Evolutionary conservation across 2,113 vertebrate genomes (phyloP).

Genomic region (Xyliphius kryptos): DNA sequence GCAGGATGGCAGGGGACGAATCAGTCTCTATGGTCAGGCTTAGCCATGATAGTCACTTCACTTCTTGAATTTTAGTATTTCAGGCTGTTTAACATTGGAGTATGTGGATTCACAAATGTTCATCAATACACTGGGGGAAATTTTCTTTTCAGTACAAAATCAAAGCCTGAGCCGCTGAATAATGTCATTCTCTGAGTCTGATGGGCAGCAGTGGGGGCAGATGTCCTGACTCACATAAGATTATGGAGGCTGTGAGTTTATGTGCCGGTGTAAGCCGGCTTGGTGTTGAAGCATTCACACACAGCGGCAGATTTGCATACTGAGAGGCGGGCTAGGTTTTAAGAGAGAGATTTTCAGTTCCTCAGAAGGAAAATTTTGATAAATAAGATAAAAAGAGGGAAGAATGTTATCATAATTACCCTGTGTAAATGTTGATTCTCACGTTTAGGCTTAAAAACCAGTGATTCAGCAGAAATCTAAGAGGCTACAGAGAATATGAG

Average conservation of each 20-base stretch:
- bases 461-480: conserved; percentile 2
- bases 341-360: conserved; percentile 11
- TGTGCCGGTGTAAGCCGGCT: conserved; percentile 24
- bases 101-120: neutral
- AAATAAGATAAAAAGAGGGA: neutral
- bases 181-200: neutral
- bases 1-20: conserved; percentile 5
- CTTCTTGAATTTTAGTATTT: conserved; percentile 3
- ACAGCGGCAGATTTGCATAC: conserved; percentile 42
- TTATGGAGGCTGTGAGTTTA: conserved; percentile 7
- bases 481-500: neutral
- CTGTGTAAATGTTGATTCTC: neutral
- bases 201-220: neutral
- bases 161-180: conserved; percentile 8
- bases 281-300: conserved; percentile 6
- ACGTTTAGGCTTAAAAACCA: neutral
- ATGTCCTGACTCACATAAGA: conserved; percentile 1
- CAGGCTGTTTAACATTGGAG: neutral
- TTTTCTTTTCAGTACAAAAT: neutral
- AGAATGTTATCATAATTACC: neutral
- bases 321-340: conserved; percentile 24
- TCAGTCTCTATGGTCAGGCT: neutral
- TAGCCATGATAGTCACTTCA: conserved; percentile 29
- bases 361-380: neutral
- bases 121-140: neutral